Percentiles rank a stretch among this genome's conserved stretches.
These are phyloP conservation scores for Heptranchias perlo DNA, from an alignment of 2,113 vertebrate species.

Conservation along the genomic window DNA sequence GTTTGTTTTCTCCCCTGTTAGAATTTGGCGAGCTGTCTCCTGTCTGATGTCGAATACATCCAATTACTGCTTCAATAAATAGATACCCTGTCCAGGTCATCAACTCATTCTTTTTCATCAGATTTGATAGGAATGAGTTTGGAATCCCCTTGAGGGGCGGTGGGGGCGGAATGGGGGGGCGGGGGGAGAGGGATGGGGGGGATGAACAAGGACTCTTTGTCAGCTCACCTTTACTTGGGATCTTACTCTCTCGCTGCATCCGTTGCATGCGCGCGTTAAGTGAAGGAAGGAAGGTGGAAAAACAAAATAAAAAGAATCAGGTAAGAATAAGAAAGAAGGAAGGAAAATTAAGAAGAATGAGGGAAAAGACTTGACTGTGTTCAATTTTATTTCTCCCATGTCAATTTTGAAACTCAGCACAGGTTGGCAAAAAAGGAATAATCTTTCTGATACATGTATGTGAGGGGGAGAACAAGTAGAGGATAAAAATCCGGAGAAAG, in stretches of 20 bases:
- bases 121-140: background rate
- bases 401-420: background rate
- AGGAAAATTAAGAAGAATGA: too few relatives aligned
- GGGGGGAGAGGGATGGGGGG: background rate
- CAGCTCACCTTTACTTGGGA: background rate
- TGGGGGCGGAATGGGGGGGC: background rate
- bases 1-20: conserved; percentile 4
- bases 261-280: background rate
- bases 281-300: background rate
- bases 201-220: background rate
- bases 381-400: background rate
- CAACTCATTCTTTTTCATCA: background rate
- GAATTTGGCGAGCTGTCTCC: background rate
- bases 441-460: background rate
- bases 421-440: background rate
- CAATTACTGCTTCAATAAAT: conserved; percentile 18
- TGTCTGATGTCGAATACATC: conserved; percentile 17
- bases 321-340: background rate
- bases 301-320: background rate
- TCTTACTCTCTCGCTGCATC: background rate
- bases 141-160: background rate
- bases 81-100: background rate
- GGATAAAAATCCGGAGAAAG: background rate
- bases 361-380: background rate
- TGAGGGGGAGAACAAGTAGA: background rate